A percentile compares a stretch with the other conserved stretches of the same genome.
Evolutionary conservation across 2,797 vertebrate species (phyloP).

Genomic region (Dryobates pubescens): DNA sequence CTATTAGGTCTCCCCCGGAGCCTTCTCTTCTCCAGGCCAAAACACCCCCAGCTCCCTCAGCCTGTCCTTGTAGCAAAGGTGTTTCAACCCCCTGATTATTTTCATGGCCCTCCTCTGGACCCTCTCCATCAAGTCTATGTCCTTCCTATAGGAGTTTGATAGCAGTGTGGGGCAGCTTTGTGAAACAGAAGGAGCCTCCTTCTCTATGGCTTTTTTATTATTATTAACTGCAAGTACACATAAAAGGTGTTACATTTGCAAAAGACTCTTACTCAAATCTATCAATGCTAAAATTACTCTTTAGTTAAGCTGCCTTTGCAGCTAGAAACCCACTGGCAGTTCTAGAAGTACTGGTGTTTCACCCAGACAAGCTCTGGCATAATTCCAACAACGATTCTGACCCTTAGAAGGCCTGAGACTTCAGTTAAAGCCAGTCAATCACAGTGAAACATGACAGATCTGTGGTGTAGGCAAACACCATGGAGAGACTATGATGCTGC

Average conservation of each 20-base stretch:
- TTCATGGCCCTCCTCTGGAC: no score
- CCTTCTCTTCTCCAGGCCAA: no score
- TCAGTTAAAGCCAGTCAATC: constrained; percentile 5
- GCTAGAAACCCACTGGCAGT: constrained; percentile 31
- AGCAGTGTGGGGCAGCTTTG: neutral
- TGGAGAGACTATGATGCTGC: neutral
- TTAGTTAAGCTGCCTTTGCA: constrained; percentile 41
- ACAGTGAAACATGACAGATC: neutral
- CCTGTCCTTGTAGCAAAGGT: no score
- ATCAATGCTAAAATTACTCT: constrained; percentile 39
- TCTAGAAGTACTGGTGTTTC: constrained; percentile 14
- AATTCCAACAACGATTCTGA: constrained; percentile 14
- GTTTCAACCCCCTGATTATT: no score
- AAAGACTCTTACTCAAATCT: constrained; percentile 37
- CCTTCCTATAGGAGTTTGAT: neutral
- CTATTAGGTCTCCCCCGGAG: no score
- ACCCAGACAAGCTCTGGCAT: constrained; percentile 3
- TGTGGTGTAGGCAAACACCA: constrained; percentile 11
- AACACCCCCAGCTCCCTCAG: no score
- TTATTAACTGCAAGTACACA: neutral
- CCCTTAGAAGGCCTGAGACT: constrained; percentile 6
- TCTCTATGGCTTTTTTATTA: constrained; percentile 17
- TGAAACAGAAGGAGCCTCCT: constrained; percentile 11
- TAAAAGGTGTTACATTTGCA: constrained; percentile 32
- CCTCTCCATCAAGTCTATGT: no score